Evolutionary conservation across 1,140 invertebrate species (phyloP).

Genomic region (Aphis craccivora): DNA sequence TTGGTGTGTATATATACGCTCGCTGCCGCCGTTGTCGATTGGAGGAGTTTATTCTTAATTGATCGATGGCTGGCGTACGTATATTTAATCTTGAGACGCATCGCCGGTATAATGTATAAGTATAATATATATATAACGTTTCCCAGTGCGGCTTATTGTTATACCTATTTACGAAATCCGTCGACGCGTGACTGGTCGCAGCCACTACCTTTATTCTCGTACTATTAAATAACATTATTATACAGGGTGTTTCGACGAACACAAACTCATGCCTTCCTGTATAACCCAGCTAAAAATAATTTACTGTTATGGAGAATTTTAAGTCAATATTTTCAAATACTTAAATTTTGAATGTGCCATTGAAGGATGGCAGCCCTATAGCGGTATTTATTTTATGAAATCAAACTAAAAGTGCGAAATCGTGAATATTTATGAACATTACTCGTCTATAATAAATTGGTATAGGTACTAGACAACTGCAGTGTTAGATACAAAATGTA

Average conservation of each 20-base stretch:
- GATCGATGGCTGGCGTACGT: conserved; percentile 13
- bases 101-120: neutral
- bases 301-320: too few species aligned
- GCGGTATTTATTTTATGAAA: too few species aligned
- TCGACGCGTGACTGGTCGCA: neutral
- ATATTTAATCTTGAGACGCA: neutral
- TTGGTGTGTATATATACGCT: neutral
- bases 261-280: neutral
- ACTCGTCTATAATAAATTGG: too few species aligned
- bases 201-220: neutral
- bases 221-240: neutral
- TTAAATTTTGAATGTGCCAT: neutral
- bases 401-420: too few species aligned
- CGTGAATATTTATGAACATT: too few species aligned
- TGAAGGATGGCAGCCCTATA: neutral
- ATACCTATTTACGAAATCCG: neutral
- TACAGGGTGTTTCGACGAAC: neutral
- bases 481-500: too few species aligned
- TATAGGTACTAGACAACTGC: too few species aligned
- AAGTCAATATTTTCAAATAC: neutral
- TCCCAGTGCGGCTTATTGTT: neutral
- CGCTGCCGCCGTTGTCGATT: neutral
- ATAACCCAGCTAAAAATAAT: too few species aligned
- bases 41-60: conserved; percentile 35
- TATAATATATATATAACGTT: neutral